Base-by-base conservation (phyloP, 92 coral and sea anemone genomes). In the Epizoanthus fatuus region DNA sequence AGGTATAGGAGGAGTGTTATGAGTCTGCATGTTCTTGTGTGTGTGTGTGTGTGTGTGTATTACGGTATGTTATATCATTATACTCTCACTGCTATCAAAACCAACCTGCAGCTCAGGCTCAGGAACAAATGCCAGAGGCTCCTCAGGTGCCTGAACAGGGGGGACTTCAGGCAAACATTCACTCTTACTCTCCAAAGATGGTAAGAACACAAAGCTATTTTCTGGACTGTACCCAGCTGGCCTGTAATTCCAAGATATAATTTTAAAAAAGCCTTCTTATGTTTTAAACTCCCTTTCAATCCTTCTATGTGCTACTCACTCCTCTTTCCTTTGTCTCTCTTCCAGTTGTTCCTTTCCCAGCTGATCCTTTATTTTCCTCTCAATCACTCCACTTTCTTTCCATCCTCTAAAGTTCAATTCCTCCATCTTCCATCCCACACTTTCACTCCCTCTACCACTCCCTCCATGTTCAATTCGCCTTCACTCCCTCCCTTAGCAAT, bases 201-300 rank as follows among this genome's bases (percentile, higher is more conserved):
- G 70, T 13, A 77, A 3, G 19, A 77, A 62, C 69, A 77, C 82
- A 77, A 77, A 77, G n/a, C 82, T 77, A 56, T 59, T 77, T 40
- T 77, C 82, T 77, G 82, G 82, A 42, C 49, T 77, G 82, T 77
- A 77, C 38, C 69, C 56, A 77, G 71, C 70, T 59, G 82, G 70
- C 82, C 82, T 77, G 71, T 59, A 38, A 20, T 38, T 25, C 13
- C 16, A 35, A 15, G 25, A 37, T 20, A 54, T 37, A 29, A 49
- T n/a, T n/a, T n/a, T 7, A 2, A n/a, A 39, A 25, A 35, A 16
- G 12, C 20, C 13, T 60, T 60, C 12, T n/a, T 17, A 60, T 17
- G 10, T 60, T 25, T 25, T 60, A 25, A 60, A 60, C 78, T 39
- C 25, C 8, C 39, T 57, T 45, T 72, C 42, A 20, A 3, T 19